Percentiles rank a stretch among this genome's conserved stretches.
Conservation (phyloP, 2,888 invertebrate genomes). For the Meiosimyza platycephala region DNA sequence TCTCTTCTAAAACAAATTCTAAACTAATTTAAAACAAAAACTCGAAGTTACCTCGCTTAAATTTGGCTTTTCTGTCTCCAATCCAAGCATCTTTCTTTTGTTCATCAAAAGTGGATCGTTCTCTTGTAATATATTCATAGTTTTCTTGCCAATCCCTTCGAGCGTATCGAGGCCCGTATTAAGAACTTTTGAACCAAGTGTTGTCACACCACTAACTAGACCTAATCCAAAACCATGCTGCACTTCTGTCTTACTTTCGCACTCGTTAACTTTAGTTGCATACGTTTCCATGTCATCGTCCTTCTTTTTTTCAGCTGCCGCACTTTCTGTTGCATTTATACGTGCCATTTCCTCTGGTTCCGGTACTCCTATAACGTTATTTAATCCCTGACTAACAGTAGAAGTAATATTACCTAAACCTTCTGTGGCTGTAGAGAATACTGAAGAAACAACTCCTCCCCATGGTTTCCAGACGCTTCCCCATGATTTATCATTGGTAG, state of each 20-base stretch:
- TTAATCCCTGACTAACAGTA: constrained; percentile 86
- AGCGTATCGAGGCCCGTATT: constrained; percentile 86
- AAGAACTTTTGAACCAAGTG: constrained; percentile 77
- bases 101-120: constrained; percentile 90
- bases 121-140: constrained; percentile 92
- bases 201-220: constrained; percentile 56
- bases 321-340: constrained; percentile 58
- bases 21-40: not conserved
- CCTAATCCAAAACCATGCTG: constrained; percentile 53
- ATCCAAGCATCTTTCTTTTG: constrained; percentile 68
- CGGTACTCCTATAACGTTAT: constrained; percentile 85
- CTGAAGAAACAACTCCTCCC: constrained; percentile 78
- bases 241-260: constrained; percentile 31
- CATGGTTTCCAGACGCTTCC: constrained; percentile 79
- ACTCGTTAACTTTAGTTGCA: constrained; percentile 8
- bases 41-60: constrained; percentile 54
- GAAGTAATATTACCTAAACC: constrained; percentile 82
- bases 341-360: constrained; percentile 82
- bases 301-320: constrained; percentile 50
- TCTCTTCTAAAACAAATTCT: not conserved
- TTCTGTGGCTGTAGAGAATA: constrained; percentile 81
- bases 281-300: constrained; percentile 24
- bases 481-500: constrained; percentile 41
- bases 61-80: constrained; percentile 61
- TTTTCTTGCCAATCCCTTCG: constrained; percentile 94